These are phyloP conservation scores for Gymnothorax javanicus DNA, from an alignment of 2,797 vertebrate species.

Conservation along the genomic window DNA sequence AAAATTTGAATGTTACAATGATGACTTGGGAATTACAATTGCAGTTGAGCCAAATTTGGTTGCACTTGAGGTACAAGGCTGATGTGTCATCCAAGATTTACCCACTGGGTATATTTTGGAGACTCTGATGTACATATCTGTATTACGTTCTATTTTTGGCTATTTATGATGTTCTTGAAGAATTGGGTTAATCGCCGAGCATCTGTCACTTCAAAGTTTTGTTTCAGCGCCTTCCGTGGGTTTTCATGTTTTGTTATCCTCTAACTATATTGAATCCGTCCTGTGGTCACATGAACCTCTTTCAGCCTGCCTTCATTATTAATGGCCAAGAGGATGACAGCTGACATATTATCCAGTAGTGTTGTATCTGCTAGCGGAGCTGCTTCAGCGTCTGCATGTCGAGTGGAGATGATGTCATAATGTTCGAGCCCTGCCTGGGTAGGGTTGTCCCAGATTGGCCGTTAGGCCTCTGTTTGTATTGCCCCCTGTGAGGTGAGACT, in stretches of 20 bases:
- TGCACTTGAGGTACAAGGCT: not conserved
- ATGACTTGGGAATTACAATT: not conserved
- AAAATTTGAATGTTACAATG: not conserved
- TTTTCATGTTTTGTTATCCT: not conserved
- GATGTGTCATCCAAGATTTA: not conserved
- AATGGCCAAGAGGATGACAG: not conserved
- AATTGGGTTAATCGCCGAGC: not conserved
- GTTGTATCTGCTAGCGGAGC: not conserved
- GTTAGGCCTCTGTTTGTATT: not conserved
- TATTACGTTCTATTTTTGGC: not conserved
- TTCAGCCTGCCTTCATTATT: slow-evolving; percentile 9
- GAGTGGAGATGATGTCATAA: not conserved
- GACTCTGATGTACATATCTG: not conserved
- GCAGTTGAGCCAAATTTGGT: not conserved
- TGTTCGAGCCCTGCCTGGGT: not conserved
- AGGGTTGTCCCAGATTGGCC: not conserved
- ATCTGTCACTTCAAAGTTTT: too few species aligned
- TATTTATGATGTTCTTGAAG: not conserved
- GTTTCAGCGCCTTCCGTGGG: not conserved
- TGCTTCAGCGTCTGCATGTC: not conserved
- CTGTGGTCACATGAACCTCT: not conserved
- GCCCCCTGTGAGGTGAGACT: not conserved
- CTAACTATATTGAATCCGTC: not conserved
- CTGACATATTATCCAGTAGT: not conserved
- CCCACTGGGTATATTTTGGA: not conserved